phyloP scores from a whole-genome alignment of 2,888 invertebrate species.

The Parnassius mnemosyne region DNA sequence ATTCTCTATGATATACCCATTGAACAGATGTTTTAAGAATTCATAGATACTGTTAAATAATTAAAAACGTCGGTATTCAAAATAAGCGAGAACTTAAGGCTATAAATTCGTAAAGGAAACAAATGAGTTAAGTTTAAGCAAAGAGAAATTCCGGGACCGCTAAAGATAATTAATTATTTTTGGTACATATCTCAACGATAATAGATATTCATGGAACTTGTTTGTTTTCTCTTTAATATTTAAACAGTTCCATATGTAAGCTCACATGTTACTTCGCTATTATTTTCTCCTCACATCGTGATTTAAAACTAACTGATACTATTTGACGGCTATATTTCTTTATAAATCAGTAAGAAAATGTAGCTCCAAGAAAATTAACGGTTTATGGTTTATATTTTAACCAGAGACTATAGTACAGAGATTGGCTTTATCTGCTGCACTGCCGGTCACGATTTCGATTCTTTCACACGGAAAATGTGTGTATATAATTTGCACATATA shows the following conservation, averaged over 20 bases:
- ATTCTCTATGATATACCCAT: too few relatives aligned
- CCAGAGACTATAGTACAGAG: too few relatives aligned
- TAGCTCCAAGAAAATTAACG: too few relatives aligned
- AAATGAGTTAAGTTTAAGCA: conserved; percentile 23
- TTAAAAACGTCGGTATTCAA: conserved; percentile 5
- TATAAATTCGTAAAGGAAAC: conserved; percentile 20
- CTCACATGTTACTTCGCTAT: conserved; percentile 5
- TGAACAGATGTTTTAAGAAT: too few relatives aligned
- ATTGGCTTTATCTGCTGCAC: too few relatives aligned
- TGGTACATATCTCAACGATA: conserved; percentile 16
- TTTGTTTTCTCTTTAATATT: conserved; percentile 3
- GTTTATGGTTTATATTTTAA: too few relatives aligned
- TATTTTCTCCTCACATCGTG: background rate
- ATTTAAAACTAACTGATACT: too few relatives aligned
- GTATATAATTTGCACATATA: too few relatives aligned
- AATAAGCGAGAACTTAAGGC: conserved; percentile 15
- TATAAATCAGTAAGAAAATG: too few relatives aligned
- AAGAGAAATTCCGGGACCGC: conserved; percentile 14
- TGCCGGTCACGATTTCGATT: too few relatives aligned
- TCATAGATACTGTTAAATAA: background rate
- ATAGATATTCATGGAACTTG: conserved; percentile 14
- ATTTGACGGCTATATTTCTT: too few relatives aligned
- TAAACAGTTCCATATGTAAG: background rate
- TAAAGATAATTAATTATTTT: conserved; percentile 19
- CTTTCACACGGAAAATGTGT: too few relatives aligned